Percentiles rank a stretch among this genome's conserved stretches.
These are phyloP conservation scores for Leucophenga varia DNA, from an alignment of 1,140 invertebrate genomes.

Conservation along the genomic window DNA sequence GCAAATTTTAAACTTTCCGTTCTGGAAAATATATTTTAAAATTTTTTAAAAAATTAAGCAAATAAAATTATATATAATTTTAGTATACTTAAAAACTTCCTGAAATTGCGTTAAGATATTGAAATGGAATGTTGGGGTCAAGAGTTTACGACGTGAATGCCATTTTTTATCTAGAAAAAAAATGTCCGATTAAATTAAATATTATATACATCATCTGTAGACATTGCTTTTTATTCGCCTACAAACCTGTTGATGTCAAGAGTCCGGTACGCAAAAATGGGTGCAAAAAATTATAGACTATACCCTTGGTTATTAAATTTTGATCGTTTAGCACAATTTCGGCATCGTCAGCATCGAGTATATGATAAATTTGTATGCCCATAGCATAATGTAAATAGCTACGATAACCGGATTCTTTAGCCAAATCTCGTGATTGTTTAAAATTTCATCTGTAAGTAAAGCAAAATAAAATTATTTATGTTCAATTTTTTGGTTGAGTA, in stretches of 20 bases:
- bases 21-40: slow-evolving; percentile 53
- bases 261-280: slow-evolving; percentile 67
- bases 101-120: slow-evolving; percentile 77
- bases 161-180: slow-evolving; percentile 69
- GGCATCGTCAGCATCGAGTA: slow-evolving; percentile 17
- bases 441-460: too few relatives aligned
- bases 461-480: too few relatives aligned
- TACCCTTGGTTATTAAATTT: slow-evolving; percentile 14
- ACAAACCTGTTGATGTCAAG: slow-evolving; percentile 64
- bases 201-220: too few relatives aligned
- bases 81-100: slow-evolving; percentile 61
- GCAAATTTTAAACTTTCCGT: slow-evolving; percentile 45
- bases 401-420: too few relatives aligned
- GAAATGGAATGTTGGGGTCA: slow-evolving; percentile 87
- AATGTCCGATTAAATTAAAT: too few relatives aligned
- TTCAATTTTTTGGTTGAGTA: too few relatives aligned
- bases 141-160: slow-evolving; percentile 71
- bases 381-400: slow-evolving; percentile 16
- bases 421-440: too few relatives aligned
- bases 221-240: too few relatives aligned
- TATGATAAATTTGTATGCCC: slow-evolving; percentile 8
- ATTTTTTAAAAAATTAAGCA: slow-evolving; percentile 39
- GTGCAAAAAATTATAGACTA: slow-evolving; percentile 59
- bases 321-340: slow-evolving; percentile 15
- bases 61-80: neutral